Base-by-base conservation (phyloP, 2,797 vertebrate species). In the Lagodon rhomboides region DNA sequence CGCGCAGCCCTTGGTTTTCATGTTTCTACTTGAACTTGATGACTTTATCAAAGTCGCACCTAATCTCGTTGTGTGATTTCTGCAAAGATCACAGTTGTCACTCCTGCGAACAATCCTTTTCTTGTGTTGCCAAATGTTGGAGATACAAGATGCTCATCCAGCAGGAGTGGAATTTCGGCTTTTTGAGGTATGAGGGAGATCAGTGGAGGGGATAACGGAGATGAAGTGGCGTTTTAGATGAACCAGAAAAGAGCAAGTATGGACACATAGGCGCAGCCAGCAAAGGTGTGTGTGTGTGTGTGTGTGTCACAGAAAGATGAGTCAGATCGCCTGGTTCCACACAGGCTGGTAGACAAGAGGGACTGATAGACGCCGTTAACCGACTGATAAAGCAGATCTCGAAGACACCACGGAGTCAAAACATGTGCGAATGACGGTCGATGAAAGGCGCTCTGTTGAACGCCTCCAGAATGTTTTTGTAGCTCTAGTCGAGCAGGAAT, bases 341-440 rank as follows among this genome's bases (percentile, higher is more conserved):
- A 49, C 55, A 68, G 71, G 20, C 68, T 71, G 43, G 65, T 2
- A 82, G 73, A 84, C 72, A 25, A 22, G 66, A 53, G 41, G 18
- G 25, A 25, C 67, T 75, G 90, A 93, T 90, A 83, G 86, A 83
- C 77, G 77, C 75, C 68, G 84, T 68, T 75, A 87, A 73, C 61
- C 23, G 34, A 53, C 83, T 77, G 90, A 93, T 85, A 90, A 85
- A 73, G 73, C 65, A 55, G 44, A 66, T 60, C 68, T 65, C 34
- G 17, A 83, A 80, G 88, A 81, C 86, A 82, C 63, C 50, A 25
- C 20, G 22, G 78, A 87, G 91, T 85, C 89, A 85, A 87, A 91
- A 90, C 82, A 89, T 34, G 51, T 44, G 59, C 23, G 2, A 78
- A 67, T 64, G 67, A 55, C 44, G 34, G 59, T 67, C 34, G 12